A percentile compares a stretch with the other conserved stretches of the same genome.
These are phyloP conservation scores for Cryptocheilus praepositus DNA, from an alignment of 2,888 invertebrate species.

Conservation along the genomic window DNA sequence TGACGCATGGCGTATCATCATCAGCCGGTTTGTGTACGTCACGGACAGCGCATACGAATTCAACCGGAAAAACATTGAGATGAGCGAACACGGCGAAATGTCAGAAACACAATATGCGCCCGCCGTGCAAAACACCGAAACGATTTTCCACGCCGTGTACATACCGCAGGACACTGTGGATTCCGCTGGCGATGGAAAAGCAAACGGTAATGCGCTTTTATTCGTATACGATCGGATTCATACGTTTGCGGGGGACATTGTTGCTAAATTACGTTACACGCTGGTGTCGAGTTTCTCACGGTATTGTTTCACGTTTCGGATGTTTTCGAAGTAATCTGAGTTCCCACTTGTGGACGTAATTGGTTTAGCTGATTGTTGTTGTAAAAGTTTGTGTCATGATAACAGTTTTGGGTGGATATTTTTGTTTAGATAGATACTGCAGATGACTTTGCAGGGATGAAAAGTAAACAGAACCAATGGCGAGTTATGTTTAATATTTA, in stretches of 20 bases:
- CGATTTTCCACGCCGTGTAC: slow-evolving; percentile 62
- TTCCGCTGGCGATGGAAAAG: slow-evolving; percentile 21
- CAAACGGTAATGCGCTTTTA: slow-evolving; percentile 43
- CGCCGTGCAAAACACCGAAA: slow-evolving; percentile 5
- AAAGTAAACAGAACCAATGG: background rate
- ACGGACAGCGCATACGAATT: background rate
- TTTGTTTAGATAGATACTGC: too few species aligned
- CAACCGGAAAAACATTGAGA: slow-evolving; percentile 21
- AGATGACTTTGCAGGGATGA: background rate
- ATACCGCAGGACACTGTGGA: slow-evolving; percentile 53
- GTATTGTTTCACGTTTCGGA: background rate
- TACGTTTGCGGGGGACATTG: background rate
- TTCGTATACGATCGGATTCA: too few species aligned
- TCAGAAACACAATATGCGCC: slow-evolving; percentile 21
- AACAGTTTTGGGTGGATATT: background rate
- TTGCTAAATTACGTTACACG: background rate
- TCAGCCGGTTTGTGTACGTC: slow-evolving; percentile 1
- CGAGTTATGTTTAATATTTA: background rate
- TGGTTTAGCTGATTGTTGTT: background rate
- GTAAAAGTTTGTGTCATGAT: background rate
- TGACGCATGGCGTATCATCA: slow-evolving; percentile 6
- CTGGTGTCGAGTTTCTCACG: background rate
- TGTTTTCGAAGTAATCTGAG: background rate
- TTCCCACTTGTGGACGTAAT: background rate
- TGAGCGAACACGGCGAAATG: slow-evolving; percentile 47